Base-by-base conservation (phyloP, 1,140 invertebrate genomes). In the Monochamus saltuarius region DNA sequence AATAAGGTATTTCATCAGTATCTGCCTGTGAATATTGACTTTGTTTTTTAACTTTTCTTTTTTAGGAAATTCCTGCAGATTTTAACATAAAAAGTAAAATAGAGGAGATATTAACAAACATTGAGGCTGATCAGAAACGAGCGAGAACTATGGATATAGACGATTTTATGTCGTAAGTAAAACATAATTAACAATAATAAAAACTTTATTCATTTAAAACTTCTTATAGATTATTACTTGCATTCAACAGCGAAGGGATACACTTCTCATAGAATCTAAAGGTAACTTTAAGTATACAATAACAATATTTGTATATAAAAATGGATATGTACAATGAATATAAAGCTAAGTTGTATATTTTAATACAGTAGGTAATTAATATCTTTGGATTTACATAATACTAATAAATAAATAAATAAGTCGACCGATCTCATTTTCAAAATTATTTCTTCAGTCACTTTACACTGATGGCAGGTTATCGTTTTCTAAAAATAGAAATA, bases 101-200 rank as follows among this genome's bases (percentile, higher is more conserved):
- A 3, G 87, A 89, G 70, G 75, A 87, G 13, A 85, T 97, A 60
- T 79, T 99, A 38, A 75, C 78, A 61, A 79, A 80, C 43, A 76
- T 78, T 43, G 77, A 86, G 58, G 90, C 88, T 72, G 85, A 86
- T 64, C 83, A 91, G 52, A 91, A 89, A 78, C 82, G 97, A 74
- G 92, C 97, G 1, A 83, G 97, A 73, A 89, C 85, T 2, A 95
- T 99, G 95, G 94, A 97, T 71, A 89, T 95, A 64, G 96, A 99
- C 81, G 95, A 99, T 74, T 99, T 99, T 79, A 88, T 98, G 71
- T 82, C 83, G 84, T 88, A 82, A 78, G 75, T 74, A 50, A 10
- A 47, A 40, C 43, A 7, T 68, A 38, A 39, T 17, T 45, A 49
- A 46, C 13, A 19, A 52, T 55, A 40, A 38, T 59, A 37, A 61